Base-by-base conservation (phyloP, 2,113 vertebrate species). In the Perognathus longimembris region DNA sequence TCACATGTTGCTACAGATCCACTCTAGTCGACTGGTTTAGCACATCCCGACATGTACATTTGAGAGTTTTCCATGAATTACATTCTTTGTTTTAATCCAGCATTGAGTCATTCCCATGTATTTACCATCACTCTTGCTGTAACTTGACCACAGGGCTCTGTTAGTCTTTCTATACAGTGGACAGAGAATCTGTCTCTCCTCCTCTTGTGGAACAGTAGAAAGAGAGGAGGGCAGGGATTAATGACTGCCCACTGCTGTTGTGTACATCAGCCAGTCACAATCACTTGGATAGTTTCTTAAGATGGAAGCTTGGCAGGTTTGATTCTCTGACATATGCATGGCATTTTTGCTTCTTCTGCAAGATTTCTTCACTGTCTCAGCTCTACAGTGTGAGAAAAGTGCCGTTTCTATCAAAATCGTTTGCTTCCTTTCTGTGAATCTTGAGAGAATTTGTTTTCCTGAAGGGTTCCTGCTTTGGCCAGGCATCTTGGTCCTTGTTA, bases 41-140 rank as follows among this genome's bases (percentile, higher is more conserved):
- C 97, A 97, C 93, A 97, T 97, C 96, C 94, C 85, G 24, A 97
- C 97, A 97, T 86, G 97, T 77, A 96, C n/a, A 74, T 83, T 83
- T 40, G 95, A 96, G 95, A 96, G 70, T 92, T 63, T 94, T 97
- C 94, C 95, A 94, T 91, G 95, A 97, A 94, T 94, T 93, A 30
- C 96, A 92, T 94, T 96, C 95, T 97, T 97, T 97, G 95, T 97
- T 97, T 95, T 97, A 93, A 95, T 95, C 94, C 85, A 42, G 71
- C 59, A 32, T 93, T 97, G 97, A 97, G 95, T 97, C 97, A 96
- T 91, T 90, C 94, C 26, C 75, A n/a, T 92, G 78, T 42, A 85
- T 66, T 85, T 88, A 86, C 95, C 94, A 83, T 81, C 63, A 0
- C 76, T 91, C 97, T 81, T 97, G 97, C 96, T 92, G 93, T 66